A percentile compares a stretch with the other conserved stretches of the same genome.
These are phyloP conservation scores for Stomatorhinus ivindoensis DNA, from an alignment of 2,113 vertebrate genomes.

Conservation along the genomic window DNA sequence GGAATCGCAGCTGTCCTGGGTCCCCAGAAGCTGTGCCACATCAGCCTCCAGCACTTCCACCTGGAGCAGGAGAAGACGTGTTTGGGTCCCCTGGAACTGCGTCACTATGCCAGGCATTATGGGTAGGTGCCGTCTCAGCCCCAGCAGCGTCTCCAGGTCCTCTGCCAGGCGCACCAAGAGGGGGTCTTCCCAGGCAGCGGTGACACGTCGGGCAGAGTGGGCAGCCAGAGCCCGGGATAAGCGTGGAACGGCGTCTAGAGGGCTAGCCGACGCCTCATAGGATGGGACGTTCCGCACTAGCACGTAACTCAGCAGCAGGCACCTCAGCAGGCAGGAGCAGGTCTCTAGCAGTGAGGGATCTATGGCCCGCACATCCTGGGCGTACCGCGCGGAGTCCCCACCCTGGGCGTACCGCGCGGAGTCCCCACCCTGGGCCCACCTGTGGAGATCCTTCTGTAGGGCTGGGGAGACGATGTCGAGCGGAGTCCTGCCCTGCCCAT, in stretches of 20 bases:
- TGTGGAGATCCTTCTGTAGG: conserved; percentile 67
- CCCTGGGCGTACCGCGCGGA: not conserved
- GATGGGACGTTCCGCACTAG: conserved; percentile 38
- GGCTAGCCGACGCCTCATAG: not conserved
- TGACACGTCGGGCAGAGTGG: conserved; percentile 39
- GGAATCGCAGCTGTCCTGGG: not conserved
- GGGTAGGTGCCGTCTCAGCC: conserved; percentile 59
- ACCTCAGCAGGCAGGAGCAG: conserved; percentile 49
- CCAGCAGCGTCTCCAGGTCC: conserved; percentile 68
- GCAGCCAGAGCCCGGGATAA: conserved; percentile 32
- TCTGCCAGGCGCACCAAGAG: conserved; percentile 58
- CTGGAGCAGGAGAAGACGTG: conserved; percentile 61
- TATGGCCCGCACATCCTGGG: conserved; percentile 12
- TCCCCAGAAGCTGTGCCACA: conserved; percentile 19
- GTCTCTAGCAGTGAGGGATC: conserved; percentile 54
- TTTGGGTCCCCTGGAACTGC: conserved; percentile 60
- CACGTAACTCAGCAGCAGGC: conserved; percentile 53
- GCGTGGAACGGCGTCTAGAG: not conserved
- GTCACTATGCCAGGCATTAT: conserved; percentile 53
- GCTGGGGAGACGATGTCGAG: conserved; percentile 64
- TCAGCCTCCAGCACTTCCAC: conserved; percentile 56
- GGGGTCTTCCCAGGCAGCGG: conserved; percentile 57
- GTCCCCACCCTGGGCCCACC: conserved; percentile 53
- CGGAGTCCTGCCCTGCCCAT: conserved; percentile 53
- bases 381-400: conserved; percentile 35